phyloP scores from a whole-genome alignment of 2,888 invertebrate species.

The Nesidiocoris tenuis region DNA sequence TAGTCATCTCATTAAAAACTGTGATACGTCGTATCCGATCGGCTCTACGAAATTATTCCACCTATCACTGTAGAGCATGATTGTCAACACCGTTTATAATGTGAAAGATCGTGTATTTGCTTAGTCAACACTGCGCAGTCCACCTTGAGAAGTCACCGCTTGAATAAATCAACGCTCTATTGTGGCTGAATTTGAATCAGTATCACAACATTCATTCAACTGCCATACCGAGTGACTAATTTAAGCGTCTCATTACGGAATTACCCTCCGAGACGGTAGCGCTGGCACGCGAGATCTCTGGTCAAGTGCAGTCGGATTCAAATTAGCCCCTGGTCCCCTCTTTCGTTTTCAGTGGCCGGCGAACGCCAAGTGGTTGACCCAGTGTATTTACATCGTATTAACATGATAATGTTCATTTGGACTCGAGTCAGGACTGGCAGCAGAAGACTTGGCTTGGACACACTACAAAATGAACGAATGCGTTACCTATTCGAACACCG shows the following conservation, averaged over 20 bases:
- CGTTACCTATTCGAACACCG: too few relatives aligned
- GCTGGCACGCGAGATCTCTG: neutral
- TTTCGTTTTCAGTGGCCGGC: neutral
- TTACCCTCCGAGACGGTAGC: neutral
- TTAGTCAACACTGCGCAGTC: neutral
- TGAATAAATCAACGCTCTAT: neutral
- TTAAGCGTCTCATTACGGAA: neutral
- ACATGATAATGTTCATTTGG: constrained; percentile 30
- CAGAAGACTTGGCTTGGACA: neutral
- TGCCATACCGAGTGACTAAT: neutral
- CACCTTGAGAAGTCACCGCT: neutral
- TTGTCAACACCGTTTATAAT: too few relatives aligned
- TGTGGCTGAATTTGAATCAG: neutral
- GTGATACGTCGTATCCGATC: too few relatives aligned
- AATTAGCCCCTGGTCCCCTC: constrained; percentile 10
- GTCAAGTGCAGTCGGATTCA: constrained; percentile 7
- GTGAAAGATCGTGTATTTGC: neutral
- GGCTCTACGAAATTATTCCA: too few relatives aligned
- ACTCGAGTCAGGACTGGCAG: neutral
- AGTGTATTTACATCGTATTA: constrained; percentile 25
- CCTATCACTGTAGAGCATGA: too few relatives aligned
- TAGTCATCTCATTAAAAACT: too few relatives aligned
- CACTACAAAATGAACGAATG: too few relatives aligned
- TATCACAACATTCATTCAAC: neutral
- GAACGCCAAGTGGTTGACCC: neutral